phyloP scores from a whole-genome alignment of 2,797 vertebrate genomes.

The Aselliscus stoliczkanus region DNA sequence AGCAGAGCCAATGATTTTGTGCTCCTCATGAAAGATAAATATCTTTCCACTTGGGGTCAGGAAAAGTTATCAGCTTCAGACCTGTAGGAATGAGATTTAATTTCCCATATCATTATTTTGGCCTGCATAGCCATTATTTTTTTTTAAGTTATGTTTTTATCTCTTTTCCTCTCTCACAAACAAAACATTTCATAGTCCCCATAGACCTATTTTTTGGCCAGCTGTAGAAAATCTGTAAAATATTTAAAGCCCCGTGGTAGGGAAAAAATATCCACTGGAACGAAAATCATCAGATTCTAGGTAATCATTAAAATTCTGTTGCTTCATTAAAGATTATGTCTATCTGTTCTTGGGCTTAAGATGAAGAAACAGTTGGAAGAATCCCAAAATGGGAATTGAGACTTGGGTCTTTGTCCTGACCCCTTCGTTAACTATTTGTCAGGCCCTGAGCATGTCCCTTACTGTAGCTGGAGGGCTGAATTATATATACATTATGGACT shows the following conservation, averaged over 20 bases:
- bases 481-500: background rate
- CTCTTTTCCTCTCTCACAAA: constrained; percentile 50
- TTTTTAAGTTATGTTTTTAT: constrained; percentile 55
- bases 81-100: background rate
- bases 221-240: constrained; percentile 51
- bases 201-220: constrained; percentile 51
- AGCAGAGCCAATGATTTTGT: background rate
- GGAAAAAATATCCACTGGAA: constrained; percentile 18
- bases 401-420: background rate
- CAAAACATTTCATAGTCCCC: constrained; percentile 42
- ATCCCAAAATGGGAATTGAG: background rate
- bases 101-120: constrained; percentile 41
- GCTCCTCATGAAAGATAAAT: background rate
- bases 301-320: background rate
- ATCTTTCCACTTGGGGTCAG: constrained; percentile 25
- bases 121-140: constrained; percentile 36
- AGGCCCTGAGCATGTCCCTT: background rate
- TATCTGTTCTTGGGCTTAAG: background rate
- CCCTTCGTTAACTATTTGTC: background rate
- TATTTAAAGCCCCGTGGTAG: constrained; percentile 41
- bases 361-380: background rate
- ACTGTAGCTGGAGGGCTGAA: background rate
- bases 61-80: constrained; percentile 45
- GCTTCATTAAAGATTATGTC: background rate
- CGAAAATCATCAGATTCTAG: constrained; percentile 14